Percentiles rank a stretch among this genome's conserved stretches.
phyloP scores from a whole-genome alignment of 2,797 vertebrate species.

The Gallinago nigripennis region DNA sequence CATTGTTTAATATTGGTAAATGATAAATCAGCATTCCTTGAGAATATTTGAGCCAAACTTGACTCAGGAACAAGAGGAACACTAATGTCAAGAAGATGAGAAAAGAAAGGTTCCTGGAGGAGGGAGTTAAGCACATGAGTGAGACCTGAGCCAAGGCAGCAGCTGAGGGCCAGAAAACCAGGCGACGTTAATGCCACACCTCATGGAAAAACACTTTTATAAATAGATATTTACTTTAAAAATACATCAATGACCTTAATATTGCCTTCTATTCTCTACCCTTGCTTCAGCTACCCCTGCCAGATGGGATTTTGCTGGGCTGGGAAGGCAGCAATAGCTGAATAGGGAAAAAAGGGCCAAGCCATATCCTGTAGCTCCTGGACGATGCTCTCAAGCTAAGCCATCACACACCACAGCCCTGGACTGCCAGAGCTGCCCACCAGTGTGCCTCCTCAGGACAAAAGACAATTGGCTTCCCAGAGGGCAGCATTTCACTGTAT shows the following conservation, averaged over 20 bases:
- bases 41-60: neutral
- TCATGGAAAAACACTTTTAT: neutral
- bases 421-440: neutral
- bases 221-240: neutral
- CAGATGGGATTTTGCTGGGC: neutral
- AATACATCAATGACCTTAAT: neutral
- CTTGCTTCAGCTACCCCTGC: neutral
- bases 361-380: rapidly evolving
- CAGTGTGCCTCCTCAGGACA: neutral
- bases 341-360: neutral
- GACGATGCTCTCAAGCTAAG: rapidly evolving
- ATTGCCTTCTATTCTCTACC: neutral
- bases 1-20: neutral
- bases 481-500: neutral
- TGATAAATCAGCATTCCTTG: neutral
- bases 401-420: rapidly evolving
- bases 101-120: neutral
- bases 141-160: neutral
- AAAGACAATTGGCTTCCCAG: neutral
- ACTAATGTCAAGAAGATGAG: neutral
- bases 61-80: neutral
- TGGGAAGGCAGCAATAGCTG: neutral
- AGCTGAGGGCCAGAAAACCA: neutral
- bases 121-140: neutral
- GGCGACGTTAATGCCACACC: neutral